Percentiles rank a stretch among this genome's conserved stretches.
Evolutionary conservation across 1,140 invertebrate genomes (phyloP).

Genomic region (Anoplophora glabripennis): DNA sequence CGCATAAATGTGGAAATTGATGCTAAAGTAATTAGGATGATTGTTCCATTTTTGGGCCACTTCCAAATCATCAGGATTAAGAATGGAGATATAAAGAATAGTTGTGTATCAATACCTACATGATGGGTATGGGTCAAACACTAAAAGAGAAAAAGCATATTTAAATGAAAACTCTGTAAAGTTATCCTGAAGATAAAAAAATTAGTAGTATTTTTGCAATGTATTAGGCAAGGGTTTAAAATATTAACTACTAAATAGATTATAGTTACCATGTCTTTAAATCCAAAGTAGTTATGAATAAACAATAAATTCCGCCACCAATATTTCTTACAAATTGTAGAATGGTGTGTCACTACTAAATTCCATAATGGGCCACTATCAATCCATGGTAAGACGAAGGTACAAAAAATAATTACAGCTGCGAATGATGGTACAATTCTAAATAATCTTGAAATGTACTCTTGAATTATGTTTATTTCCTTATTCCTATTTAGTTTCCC

Average conservation of each 20-base stretch:
- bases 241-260: neutral
- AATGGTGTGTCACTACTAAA: constrained; percentile 59
- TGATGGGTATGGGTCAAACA: constrained; percentile 68
- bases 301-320: constrained; percentile 64
- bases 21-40: constrained; percentile 54
- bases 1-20: constrained; percentile 61
- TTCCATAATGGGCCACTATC: constrained; percentile 63
- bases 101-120: constrained; percentile 77
- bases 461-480: constrained; percentile 57
- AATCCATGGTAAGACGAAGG: constrained; percentile 59
- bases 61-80: constrained; percentile 66
- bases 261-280: constrained; percentile 58
- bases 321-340: constrained; percentile 57
- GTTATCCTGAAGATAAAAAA: no score
- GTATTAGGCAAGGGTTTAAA: neutral
- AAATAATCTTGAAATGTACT: constrained; percentile 61
- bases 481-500: constrained; percentile 57
- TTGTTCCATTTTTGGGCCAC: constrained; percentile 57
- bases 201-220: neutral
- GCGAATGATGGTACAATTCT: constrained; percentile 59
- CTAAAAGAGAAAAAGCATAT: constrained; percentile 48
- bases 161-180: no score
- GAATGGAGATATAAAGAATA: constrained; percentile 68
- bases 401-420: constrained; percentile 62
- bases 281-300: constrained; percentile 62